Evolutionary conservation across 2,888 invertebrate species (phyloP).

Genomic region (Xestia xanthographa): DNA sequence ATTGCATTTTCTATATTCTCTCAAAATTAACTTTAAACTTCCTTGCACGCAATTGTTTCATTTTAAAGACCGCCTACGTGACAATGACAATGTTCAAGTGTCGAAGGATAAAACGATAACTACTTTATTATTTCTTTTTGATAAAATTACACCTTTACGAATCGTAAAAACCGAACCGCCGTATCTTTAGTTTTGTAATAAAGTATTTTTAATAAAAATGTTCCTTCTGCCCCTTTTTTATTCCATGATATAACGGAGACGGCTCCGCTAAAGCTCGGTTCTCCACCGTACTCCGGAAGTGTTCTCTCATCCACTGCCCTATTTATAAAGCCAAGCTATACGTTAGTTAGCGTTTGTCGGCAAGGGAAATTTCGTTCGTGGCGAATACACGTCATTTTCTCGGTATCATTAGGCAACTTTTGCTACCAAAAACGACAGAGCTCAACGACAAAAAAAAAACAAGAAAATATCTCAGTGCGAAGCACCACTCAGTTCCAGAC

Average conservation of each 20-base stretch:
- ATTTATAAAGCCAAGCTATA: slow-evolving; percentile 79
- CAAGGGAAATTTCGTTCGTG: slow-evolving; percentile 61
- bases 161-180: background rate
- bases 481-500: slow-evolving; percentile 49
- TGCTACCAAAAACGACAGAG: slow-evolving; percentile 47
- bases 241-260: slow-evolving; percentile 53
- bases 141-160: background rate
- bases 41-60: background rate
- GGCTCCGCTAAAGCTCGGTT: slow-evolving; percentile 74
- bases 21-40: slow-evolving; percentile 2
- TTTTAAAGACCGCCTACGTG: background rate
- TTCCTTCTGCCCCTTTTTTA: slow-evolving; percentile 35
- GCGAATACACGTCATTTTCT: slow-evolving; percentile 53
- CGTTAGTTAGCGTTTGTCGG: slow-evolving; percentile 61
- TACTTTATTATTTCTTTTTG: background rate
- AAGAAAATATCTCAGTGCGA: slow-evolving; percentile 31
- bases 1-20: background rate
- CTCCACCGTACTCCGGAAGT: slow-evolving; percentile 78
- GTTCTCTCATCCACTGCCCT: slow-evolving; percentile 82
- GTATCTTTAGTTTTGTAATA: background rate
- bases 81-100: too few species aligned
- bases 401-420: slow-evolving; percentile 56
- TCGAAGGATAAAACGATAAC: background rate
- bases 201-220: background rate
- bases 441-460: slow-evolving; percentile 30